Conservation (phyloP, 2,113 vertebrate species). For the Ophiodon elongatus region DNA sequence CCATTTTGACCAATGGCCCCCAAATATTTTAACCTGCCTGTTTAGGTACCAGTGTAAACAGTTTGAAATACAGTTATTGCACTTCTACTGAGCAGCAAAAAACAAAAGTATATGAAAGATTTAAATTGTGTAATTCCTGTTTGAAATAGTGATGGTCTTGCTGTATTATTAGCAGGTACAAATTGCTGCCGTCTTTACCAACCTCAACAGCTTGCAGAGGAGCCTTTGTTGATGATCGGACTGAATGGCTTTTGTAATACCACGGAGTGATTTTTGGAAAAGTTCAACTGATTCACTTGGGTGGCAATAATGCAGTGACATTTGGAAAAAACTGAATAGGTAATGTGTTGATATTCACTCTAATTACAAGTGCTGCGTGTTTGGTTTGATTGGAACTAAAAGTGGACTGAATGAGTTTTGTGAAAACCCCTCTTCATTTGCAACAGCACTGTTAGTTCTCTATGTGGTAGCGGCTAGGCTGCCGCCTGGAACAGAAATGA, state of each 20-base stretch:
- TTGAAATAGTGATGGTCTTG: background rate
- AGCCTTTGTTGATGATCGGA: constrained; percentile 38
- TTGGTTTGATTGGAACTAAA: constrained; percentile 36
- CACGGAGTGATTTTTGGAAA: constrained; percentile 47
- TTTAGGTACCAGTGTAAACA: no score
- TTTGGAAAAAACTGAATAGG: constrained; percentile 37
- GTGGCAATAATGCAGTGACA: constrained; percentile 54
- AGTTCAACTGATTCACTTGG: constrained; percentile 56
- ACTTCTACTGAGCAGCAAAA: no score
- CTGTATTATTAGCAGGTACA: constrained; percentile 1
- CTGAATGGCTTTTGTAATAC: constrained; percentile 50
- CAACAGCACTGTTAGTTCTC: background rate
- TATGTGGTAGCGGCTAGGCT: background rate
- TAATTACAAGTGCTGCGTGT: constrained; percentile 43
- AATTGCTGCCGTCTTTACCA: constrained; percentile 1
- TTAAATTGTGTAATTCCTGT: background rate
- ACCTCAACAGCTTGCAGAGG: constrained; percentile 19
- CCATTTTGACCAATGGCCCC: no score
- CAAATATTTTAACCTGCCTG: no score
- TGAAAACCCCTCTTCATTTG: background rate
- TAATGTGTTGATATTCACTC: constrained; percentile 45
- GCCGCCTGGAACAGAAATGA: background rate
- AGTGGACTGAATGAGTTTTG: constrained; percentile 20
- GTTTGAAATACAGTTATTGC: no score
- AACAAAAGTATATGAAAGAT: background rate